A percentile compares a stretch with the other conserved stretches of the same genome.
Conservation (phyloP, 2,113 vertebrate genomes). For the Pachycephala philippinensis region DNA sequence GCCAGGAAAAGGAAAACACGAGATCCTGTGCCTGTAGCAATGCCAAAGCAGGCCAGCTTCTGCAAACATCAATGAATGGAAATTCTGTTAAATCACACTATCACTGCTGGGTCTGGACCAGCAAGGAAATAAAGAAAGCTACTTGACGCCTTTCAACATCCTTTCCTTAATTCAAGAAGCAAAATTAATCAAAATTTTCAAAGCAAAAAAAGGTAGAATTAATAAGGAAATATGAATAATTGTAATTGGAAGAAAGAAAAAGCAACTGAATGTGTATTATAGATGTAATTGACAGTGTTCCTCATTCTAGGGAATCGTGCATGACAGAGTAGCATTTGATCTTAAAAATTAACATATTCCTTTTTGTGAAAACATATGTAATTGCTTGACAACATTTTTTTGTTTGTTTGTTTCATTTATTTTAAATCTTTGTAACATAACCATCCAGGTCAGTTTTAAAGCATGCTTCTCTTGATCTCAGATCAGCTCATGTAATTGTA, state of each 20-base stretch:
- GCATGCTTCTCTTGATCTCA: not conserved
- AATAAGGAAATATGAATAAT: not conserved
- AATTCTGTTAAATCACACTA: not conserved
- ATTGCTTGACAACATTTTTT: not conserved
- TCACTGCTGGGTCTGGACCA: not conserved
- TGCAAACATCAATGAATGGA: not conserved
- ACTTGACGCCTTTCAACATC: not conserved
- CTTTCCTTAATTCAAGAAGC: not conserved
- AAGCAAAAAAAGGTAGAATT: not conserved
- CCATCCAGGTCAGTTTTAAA: not conserved
- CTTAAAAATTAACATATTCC: not conserved
- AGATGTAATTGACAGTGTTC: not conserved
- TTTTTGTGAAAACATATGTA: not conserved
- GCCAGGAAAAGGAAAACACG: not conserved
- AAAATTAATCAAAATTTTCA: not conserved
- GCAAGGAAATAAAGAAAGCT: not conserved
- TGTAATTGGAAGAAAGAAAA: not conserved
- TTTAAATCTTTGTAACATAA: not conserved
- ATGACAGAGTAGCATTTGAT: not conserved
- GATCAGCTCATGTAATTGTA: not conserved
- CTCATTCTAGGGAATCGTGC: not conserved
- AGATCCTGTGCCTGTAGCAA: not conserved
- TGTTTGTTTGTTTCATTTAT: not conserved
- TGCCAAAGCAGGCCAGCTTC: not conserved
- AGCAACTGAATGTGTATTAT: not conserved